Percentiles rank a stretch among this genome's conserved stretches.
Evolutionary conservation across 2,797 vertebrate species (phyloP).

Genomic region (Xiphophorus birchmanni): DNA sequence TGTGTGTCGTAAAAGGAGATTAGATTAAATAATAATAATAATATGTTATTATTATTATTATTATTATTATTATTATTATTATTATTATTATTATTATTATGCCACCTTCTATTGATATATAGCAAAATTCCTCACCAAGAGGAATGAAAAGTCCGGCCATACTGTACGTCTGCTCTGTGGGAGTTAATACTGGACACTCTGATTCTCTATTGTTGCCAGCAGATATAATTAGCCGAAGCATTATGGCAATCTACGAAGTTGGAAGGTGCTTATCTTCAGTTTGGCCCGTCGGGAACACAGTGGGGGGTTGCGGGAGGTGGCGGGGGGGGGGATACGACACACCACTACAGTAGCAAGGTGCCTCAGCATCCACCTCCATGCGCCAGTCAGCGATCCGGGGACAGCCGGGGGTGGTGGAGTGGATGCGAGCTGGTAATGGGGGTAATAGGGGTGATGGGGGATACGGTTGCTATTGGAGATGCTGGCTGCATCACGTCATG

Average conservation of each 20-base stretch:
- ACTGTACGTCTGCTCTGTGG: slow-evolving; percentile 28
- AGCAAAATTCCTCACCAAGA: slow-evolving; percentile 29
- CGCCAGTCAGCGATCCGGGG: slow-evolving; percentile 64
- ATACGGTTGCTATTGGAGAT: slow-evolving; percentile 82
- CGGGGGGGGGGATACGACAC: too few relatives aligned
- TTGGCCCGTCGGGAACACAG: slow-evolving; percentile 44
- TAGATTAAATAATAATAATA: too few relatives aligned
- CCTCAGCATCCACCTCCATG: slow-evolving; percentile 52
- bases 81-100: background rate
- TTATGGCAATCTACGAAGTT: slow-evolving; percentile 58
- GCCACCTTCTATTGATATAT: background rate
- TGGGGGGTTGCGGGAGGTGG: background rate
- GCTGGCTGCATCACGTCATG: slow-evolving; percentile 80
- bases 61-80: background rate
- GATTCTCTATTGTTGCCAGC: slow-evolving; percentile 45
- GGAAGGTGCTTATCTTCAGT: slow-evolving; percentile 73
- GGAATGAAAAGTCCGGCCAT: background rate
- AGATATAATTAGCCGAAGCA: slow-evolving; percentile 69
- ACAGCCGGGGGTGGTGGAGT: slow-evolving; percentile 31
- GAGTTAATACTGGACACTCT: slow-evolving; percentile 26
- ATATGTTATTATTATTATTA: background rate
- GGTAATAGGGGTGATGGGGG: slow-evolving; percentile 68
- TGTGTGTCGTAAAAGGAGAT: background rate
- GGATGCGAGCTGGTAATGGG: slow-evolving; percentile 49
- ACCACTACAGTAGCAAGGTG: slow-evolving; percentile 2